These are phyloP conservation scores for Neodiprion pinetum DNA, from an alignment of 1,140 invertebrate genomes.

Conservation along the genomic window DNA sequence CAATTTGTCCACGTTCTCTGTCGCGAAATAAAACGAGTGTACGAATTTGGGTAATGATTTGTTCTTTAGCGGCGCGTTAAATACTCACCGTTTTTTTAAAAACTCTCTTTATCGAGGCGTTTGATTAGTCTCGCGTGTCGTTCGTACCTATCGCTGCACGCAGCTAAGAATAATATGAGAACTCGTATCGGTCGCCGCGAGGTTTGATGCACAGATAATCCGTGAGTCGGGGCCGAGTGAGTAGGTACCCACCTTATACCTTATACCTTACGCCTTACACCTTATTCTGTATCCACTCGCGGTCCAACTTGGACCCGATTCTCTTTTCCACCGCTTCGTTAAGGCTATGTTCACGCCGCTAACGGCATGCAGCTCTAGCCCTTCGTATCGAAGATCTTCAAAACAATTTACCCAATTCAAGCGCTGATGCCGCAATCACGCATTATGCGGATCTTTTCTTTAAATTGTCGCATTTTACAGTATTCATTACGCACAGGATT, in stretches of 20 bases:
- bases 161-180: constrained; percentile 42
- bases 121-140: constrained; percentile 5
- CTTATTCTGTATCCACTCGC: constrained; percentile 10
- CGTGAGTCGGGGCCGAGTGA: constrained; percentile 17
- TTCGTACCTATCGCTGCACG: constrained; percentile 13
- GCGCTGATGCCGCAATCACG: no score
- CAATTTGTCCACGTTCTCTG: not conserved
- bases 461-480: no score
- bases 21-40: not conserved
- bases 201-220: constrained; percentile 51
- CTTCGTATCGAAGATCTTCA: not conserved
- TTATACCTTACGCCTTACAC: constrained; percentile 27
- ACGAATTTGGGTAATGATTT: not conserved
- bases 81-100: not conserved
- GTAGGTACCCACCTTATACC: constrained; percentile 22
- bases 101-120: not conserved
- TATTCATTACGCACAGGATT: no score
- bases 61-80: not conserved
- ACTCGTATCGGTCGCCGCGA: constrained; percentile 51
- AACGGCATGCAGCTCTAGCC: not conserved
- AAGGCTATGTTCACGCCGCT: not conserved
- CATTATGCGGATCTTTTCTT: no score
- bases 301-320: constrained; percentile 5
- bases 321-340: not conserved
- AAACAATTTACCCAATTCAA: no score